Conservation (phyloP, 92 coral and sea anemone species). For the Epizoanthus stellaris region DNA sequence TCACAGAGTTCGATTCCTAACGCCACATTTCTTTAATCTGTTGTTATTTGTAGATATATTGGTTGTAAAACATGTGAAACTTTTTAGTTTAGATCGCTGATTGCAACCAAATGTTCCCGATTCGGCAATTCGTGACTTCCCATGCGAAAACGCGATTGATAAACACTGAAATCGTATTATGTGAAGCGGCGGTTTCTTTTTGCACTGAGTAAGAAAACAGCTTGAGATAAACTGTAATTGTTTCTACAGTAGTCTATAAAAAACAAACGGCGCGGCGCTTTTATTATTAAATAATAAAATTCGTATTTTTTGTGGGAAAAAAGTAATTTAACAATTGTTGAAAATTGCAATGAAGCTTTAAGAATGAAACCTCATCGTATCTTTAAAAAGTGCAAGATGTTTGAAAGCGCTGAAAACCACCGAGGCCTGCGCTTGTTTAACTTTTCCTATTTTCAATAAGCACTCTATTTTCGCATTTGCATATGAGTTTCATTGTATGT, state of each 20-base stretch:
- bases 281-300: too few relatives aligned
- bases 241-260: not conserved
- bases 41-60: not conserved
- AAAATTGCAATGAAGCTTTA: not conserved
- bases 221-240: slow-evolving; percentile 13
- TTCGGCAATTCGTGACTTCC: slow-evolving; percentile 34
- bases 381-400: not conserved
- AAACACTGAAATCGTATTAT: slow-evolving; percentile 19
- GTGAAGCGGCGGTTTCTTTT: not conserved
- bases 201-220: slow-evolving; percentile 3
- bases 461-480: not conserved
- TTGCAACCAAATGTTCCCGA: slow-evolving; percentile 28
- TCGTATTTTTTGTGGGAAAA: not conserved
- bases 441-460: not conserved
- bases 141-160: slow-evolving; percentile 27
- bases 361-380: not conserved
- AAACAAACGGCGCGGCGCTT: not conserved
- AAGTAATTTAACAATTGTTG: not conserved
- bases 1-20: slow-evolving; percentile 8
- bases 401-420: not conserved
- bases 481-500: not conserved
- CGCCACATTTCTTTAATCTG: not conserved
- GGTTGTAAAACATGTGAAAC: slow-evolving; percentile 13
- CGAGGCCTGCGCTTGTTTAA: not conserved
- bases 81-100: slow-evolving; percentile 7